phyloP scores from a whole-genome alignment of 2,113 vertebrate species.

The Pomatostomus ruficeps region DNA sequence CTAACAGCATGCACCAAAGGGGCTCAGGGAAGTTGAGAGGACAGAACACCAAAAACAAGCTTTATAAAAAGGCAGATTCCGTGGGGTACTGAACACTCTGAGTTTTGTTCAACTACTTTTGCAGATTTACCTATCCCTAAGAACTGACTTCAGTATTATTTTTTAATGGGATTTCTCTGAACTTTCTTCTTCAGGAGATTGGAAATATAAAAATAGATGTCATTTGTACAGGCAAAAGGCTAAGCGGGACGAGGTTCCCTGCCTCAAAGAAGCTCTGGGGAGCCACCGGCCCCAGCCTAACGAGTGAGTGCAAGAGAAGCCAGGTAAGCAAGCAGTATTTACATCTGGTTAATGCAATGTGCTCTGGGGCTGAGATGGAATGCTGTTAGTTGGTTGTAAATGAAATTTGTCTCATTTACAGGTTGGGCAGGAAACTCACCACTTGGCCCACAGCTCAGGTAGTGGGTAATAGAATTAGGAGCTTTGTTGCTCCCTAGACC shows the following conservation, averaged over 20 bases:
- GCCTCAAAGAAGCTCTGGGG: neutral
- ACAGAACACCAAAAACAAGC: conserved; percentile 46
- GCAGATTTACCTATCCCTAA: neutral
- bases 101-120: neutral
- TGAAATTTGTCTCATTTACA: conserved; percentile 75
- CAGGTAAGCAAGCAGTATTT: conserved; percentile 74
- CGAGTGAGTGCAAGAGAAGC: conserved; percentile 28
- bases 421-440: conserved; percentile 88
- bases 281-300: conserved; percentile 21
- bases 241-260: neutral
- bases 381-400: conserved; percentile 77
- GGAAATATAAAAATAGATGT: neutral
- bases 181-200: neutral
- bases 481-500: conserved; percentile 93
- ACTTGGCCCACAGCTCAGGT: conserved; percentile 85
- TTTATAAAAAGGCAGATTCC: neutral
- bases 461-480: conserved; percentile 86
- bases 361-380: conserved; percentile 63
- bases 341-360: conserved; percentile 75
- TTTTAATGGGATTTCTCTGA: neutral
- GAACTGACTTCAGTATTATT: neutral
- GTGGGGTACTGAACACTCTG: neutral
- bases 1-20: conserved; percentile 69
- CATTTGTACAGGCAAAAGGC: conserved; percentile 9
- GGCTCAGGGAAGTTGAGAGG: conserved; percentile 61